Percentiles rank a stretch among this genome's conserved stretches.
These are phyloP conservation scores for Centroberyx gerrardi DNA, from an alignment of 2,797 vertebrate species.

Conservation along the genomic window DNA sequence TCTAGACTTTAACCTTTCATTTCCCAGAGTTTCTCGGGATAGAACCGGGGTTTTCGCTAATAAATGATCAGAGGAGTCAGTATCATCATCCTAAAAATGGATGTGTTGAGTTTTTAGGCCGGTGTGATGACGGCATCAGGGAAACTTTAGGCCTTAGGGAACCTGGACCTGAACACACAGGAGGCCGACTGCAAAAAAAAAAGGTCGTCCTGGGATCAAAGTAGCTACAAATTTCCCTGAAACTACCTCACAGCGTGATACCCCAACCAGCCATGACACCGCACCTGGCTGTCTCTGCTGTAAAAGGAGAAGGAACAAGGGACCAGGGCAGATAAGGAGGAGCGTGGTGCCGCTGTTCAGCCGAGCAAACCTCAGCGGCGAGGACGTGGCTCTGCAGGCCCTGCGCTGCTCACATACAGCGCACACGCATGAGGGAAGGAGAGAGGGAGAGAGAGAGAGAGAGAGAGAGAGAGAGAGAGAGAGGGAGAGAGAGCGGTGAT, in stretches of 20 bases:
- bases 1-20: background rate
- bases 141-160: slow-evolving; percentile 7
- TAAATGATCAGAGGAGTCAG: slow-evolving; percentile 15
- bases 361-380: slow-evolving; percentile 44
- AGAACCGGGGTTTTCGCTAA: slow-evolving; percentile 6
- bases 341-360: slow-evolving; percentile 39
- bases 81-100: no score
- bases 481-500: background rate
- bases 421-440: background rate
- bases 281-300: slow-evolving; percentile 45
- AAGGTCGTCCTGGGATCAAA: slow-evolving; percentile 36
- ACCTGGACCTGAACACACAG: background rate
- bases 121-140: background rate
- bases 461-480: background rate
- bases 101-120: background rate
- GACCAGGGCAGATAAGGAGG: slow-evolving; percentile 31
- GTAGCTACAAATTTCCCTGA: slow-evolving; percentile 8
- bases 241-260: slow-evolving; percentile 1
- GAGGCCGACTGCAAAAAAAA: slow-evolving; percentile 21
- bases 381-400: slow-evolving; percentile 9
- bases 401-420: slow-evolving; percentile 18
- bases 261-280: slow-evolving; percentile 17
- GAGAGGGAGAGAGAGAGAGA: background rate
- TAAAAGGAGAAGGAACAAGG: slow-evolving; percentile 1
- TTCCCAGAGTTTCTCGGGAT: background rate